Percentiles rank a stretch among this genome's conserved stretches.
Conservation (phyloP, 2,797 vertebrate genomes). For the Chloroceryle amazona region DNA sequence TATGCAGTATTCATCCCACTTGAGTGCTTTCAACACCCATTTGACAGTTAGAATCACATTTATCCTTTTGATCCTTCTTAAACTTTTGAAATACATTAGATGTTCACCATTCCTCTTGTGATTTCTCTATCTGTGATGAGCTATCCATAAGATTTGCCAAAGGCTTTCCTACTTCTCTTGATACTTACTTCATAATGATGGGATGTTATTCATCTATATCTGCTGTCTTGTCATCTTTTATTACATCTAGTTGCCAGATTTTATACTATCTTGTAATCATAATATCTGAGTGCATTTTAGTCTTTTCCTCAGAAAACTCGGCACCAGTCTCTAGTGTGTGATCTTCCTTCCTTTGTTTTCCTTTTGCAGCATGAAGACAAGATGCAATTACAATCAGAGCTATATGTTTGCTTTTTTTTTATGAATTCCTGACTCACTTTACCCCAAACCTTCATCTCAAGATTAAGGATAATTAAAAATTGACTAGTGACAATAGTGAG, state of each 20-base stretch:
- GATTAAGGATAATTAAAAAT: neutral
- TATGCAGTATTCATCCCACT: neutral
- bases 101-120: neutral
- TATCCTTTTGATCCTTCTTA: constrained; percentile 8
- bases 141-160: constrained; percentile 8
- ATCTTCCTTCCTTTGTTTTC: neutral
- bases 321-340: neutral
- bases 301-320: neutral
- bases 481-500: neutral
- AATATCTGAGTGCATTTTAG: constrained; percentile 29
- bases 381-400: neutral
- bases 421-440: neutral
- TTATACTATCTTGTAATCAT: neutral
- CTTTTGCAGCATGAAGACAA: neutral
- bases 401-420: neutral
- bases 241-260: constrained; percentile 27
- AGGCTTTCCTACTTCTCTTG: constrained; percentile 39
- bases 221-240: constrained; percentile 47
- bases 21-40: neutral
- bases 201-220: constrained; percentile 31
- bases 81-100: constrained; percentile 5
- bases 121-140: neutral
- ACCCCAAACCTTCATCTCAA: neutral
- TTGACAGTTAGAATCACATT: neutral
- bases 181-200: constrained; percentile 29